A percentile compares a stretch with the other conserved stretches of the same genome.
These are phyloP conservation scores for Nanorana parkeri DNA, from an alignment of 2,113 vertebrate genomes.

Conservation along the genomic window DNA sequence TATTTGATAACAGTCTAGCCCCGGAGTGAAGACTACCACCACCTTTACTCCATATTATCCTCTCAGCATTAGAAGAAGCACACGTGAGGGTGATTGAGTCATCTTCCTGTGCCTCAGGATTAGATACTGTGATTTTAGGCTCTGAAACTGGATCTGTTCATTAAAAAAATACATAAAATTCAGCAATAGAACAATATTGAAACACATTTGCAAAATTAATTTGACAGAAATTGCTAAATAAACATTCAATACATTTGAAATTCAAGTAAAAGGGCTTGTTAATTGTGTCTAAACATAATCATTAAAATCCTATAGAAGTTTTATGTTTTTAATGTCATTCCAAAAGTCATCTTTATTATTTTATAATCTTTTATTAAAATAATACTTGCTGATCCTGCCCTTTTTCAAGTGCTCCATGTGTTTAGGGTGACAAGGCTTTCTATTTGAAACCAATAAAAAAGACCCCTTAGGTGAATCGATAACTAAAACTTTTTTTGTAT, in stretches of 20 bases:
- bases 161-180: neutral
- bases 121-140: neutral
- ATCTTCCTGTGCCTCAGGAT: neutral
- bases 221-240: neutral
- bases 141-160: neutral
- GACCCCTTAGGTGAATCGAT: no score
- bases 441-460: no score
- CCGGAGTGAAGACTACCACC: neutral
- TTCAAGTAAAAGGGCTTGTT: neutral
- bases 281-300: no score
- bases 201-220: neutral
- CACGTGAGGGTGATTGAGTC: conserved; percentile 2
- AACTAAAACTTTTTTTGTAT: no score
- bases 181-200: neutral
- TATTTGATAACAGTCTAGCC: neutral
- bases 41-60: neutral
- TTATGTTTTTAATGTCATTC: no score
- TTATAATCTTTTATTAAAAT: no score
- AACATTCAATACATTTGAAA: neutral
- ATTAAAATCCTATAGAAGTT: no score
- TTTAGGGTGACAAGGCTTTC: no score
- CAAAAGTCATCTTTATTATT: no score
- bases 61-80: neutral
- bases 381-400: no score
- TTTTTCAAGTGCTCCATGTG: no score